A percentile compares a stretch with the other conserved stretches of the same genome.
These are phyloP conservation scores for Salmo trutta DNA, from an alignment of 2,797 vertebrate species.

Conservation along the genomic window DNA sequence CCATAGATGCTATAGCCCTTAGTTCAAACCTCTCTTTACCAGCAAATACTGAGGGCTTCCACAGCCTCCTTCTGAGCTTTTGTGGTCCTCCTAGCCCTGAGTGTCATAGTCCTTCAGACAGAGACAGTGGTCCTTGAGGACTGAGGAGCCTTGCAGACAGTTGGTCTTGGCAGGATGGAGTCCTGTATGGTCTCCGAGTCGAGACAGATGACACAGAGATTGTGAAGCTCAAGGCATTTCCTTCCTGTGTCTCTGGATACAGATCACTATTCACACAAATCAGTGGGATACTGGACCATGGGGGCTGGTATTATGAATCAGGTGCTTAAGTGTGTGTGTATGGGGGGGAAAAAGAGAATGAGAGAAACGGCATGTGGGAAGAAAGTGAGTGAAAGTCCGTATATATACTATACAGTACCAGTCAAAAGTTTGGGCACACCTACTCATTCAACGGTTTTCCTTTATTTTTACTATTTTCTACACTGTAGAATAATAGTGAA, in stretches of 20 bases:
- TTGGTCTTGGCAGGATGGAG: conserved; percentile 57
- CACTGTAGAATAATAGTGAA: too few species aligned
- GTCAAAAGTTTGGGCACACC: too few species aligned
- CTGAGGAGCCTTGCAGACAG: conserved; percentile 12
- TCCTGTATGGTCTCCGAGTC: conserved; percentile 43
- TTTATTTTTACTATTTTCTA: too few species aligned
- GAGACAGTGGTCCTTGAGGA: neutral
- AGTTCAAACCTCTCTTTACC: neutral
- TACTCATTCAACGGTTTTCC: too few species aligned
- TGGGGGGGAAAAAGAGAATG: neutral
- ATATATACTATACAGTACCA: too few species aligned
- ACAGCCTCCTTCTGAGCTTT: neutral
- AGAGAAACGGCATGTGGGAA: neutral
- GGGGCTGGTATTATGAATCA: conserved; percentile 50
- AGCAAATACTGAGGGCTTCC: neutral
- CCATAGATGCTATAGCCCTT: neutral
- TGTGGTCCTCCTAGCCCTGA: neutral
- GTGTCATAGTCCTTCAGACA: neutral
- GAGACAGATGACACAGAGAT: conserved; percentile 76
- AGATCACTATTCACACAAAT: conserved; percentile 20
- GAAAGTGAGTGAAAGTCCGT: neutral
- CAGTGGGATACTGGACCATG: conserved; percentile 28
- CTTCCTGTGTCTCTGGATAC: conserved; percentile 67
- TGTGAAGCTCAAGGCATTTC: conserved; percentile 76
- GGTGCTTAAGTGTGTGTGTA: conserved; percentile 40